These are phyloP conservation scores for Mythimna albipuncta DNA, from an alignment of 2,888 invertebrate genomes.

Conservation along the genomic window DNA sequence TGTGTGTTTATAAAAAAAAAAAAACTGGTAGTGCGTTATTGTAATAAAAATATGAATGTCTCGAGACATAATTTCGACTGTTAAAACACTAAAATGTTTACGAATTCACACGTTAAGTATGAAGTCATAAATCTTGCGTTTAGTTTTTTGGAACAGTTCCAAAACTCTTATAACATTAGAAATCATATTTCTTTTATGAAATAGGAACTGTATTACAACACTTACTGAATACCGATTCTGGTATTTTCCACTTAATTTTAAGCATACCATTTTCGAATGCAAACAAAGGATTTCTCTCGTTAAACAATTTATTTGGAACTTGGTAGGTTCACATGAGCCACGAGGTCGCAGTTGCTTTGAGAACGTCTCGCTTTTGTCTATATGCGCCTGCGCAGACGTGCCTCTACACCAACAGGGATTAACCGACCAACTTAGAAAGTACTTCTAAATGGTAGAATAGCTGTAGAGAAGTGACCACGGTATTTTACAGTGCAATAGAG, in stretches of 20 bases:
- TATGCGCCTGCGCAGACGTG: conserved; percentile 75
- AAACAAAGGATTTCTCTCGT: conserved; percentile 81
- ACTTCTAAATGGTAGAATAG: conserved; percentile 38
- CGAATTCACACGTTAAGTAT: conserved; percentile 63
- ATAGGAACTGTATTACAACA: conserved; percentile 29
- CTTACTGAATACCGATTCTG: conserved; percentile 19
- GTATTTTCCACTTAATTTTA: conserved; percentile 63
- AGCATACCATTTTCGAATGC: conserved; percentile 75
- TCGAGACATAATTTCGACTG: conserved; percentile 60
- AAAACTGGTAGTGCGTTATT: conserved; percentile 22
- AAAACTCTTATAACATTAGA: conserved; percentile 65
- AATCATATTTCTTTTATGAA: conserved; percentile 50
- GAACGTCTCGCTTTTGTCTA: conserved; percentile 84
- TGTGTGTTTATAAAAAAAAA: conserved; percentile 35
- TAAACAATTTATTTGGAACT: conserved; percentile 81
- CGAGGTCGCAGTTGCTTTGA: conserved; percentile 82
- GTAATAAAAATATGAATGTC: conserved; percentile 51
- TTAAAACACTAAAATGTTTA: conserved; percentile 64
- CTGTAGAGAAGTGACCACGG: conserved; percentile 38
- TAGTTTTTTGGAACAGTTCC: conserved; percentile 72
- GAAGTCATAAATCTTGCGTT: conserved; percentile 68
- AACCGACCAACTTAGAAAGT: conserved; percentile 71
- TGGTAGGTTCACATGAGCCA: conserved; percentile 79
- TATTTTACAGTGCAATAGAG: conserved; percentile 67
- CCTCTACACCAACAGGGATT: conserved; percentile 75